phyloP scores from a whole-genome alignment of 2,113 vertebrate genomes.

The Leucopsar rothschildi region DNA sequence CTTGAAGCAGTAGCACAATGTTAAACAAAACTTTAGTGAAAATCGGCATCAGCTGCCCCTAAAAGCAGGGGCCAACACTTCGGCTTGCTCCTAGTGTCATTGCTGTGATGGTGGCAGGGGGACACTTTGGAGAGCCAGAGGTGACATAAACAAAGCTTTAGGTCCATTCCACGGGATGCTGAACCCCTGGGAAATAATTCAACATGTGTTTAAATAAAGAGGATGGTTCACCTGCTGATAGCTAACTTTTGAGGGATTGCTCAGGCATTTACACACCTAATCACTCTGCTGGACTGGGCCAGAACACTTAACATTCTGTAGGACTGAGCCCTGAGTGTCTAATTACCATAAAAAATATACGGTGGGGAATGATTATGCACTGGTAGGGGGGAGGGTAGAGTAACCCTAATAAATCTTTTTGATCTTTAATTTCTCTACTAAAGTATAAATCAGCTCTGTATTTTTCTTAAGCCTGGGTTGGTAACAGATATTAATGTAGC shows the following conservation, averaged over 20 bases:
- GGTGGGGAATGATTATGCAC: slow-evolving; percentile 49
- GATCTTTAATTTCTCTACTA: slow-evolving; percentile 61
- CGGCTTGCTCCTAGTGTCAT: background rate
- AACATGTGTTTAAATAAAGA: background rate
- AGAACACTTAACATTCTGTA: slow-evolving; percentile 54
- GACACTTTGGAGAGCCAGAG: background rate
- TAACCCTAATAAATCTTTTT: slow-evolving; percentile 66
- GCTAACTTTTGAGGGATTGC: slow-evolving; percentile 23
- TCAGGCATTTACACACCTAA: background rate
- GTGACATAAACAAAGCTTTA: background rate
- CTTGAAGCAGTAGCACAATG: background rate
- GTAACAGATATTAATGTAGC: slow-evolving; percentile 54
- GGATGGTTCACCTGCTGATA: background rate
- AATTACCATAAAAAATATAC: slow-evolving; percentile 64
- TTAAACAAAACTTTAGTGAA: background rate
- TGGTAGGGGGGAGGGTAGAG: slow-evolving; percentile 30
- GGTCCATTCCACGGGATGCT: background rate
- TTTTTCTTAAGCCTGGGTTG: slow-evolving; percentile 37
- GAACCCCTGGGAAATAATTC: background rate
- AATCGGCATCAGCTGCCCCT: background rate
- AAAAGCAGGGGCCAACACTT: background rate
- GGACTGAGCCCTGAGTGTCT: slow-evolving; percentile 38
- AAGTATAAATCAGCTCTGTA: slow-evolving; percentile 63
- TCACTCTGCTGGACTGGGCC: background rate
- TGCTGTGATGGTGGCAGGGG: background rate